Base-by-base conservation (phyloP, 2,113 vertebrate species). In the Melanerpes formicivorus region DNA sequence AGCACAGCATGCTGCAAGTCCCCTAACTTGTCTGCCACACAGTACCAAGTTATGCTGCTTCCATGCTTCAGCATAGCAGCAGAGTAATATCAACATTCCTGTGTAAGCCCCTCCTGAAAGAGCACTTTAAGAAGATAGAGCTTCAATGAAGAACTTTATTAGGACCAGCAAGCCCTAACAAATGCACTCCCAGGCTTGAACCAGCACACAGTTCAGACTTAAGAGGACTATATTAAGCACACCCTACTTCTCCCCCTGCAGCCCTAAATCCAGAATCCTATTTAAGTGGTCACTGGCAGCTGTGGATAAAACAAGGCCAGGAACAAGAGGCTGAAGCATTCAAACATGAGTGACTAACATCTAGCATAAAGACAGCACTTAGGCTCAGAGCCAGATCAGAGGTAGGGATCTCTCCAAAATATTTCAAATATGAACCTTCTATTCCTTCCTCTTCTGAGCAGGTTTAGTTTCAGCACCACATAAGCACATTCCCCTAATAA, bases 261-360 rank as follows among this genome's bases (percentile, higher is more conserved):
- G 83, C 77, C 80, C 67, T 72, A 94, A 94, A 88, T 71, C 83
- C 88, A 90, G 86, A 83, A 93, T 93, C 76, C 88, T 84, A 88
- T 90, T 88, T 80, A 90, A 86, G 66, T 79, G 77, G 84, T 27
- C 88, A 44, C 7, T 81, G 75, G 81, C 71, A 95, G 66, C 86
- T 58, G 63, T 9, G 64, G 50, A 65, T 50, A 59, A 90, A 93
- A 90, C 30, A 60, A 81, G 80, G 89, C 54, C 30, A 34, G 55
- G 23, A 72, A 80, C 42, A 78, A 79, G 76, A 92, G 27, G 64
- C 14, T 62, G 46, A 78, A 69, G 50, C 67, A 77, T 83, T 44
- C 25, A 17, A 63, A 84, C 55, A 22, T 12, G 44, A 15, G 80
- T 66, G 82, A 90, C 69, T 71, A 60, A 84, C 3, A 1, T 25